phyloP scores from a whole-genome alignment of 64 coral and sea anemone species.

The Catalaphyllia jardinei region DNA sequence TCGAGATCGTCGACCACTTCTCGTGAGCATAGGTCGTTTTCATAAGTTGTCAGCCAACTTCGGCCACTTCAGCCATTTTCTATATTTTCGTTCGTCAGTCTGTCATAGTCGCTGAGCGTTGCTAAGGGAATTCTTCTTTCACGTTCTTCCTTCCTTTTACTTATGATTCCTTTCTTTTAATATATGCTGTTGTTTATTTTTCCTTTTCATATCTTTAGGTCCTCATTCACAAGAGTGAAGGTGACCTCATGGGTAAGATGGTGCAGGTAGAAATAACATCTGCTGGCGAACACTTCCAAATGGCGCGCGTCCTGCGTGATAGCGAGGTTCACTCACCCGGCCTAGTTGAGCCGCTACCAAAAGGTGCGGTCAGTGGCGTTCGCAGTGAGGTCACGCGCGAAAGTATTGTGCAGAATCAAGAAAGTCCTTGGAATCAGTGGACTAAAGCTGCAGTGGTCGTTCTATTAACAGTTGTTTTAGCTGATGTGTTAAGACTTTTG shows the following conservation, averaged over 20 bases:
- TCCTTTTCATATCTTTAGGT: slow-evolving; percentile 55
- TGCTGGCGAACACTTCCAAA: slow-evolving; percentile 89
- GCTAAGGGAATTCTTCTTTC: too few species aligned
- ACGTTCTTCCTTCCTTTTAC: too few species aligned
- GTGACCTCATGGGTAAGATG: slow-evolving; percentile 97
- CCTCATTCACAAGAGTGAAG: slow-evolving; percentile 92
- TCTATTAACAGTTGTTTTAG: slow-evolving; percentile 74
- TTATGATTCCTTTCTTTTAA: not conserved
- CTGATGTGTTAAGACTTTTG: slow-evolving; percentile 48
- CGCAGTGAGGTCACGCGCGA: not conserved
- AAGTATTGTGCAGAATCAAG: not conserved
- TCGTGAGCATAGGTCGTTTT: too few species aligned
- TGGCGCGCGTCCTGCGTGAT: slow-evolving; percentile 64
- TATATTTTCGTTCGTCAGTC: too few species aligned
- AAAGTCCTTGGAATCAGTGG: slow-evolving; percentile 41
- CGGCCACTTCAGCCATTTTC: too few species aligned
- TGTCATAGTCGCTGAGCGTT: too few species aligned
- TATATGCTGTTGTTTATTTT: not conserved
- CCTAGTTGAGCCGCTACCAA: slow-evolving; percentile 81
- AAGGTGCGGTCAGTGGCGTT: slow-evolving; percentile 91
- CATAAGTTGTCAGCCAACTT: too few species aligned
- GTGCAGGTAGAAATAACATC: slow-evolving; percentile 83
- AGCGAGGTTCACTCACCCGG: slow-evolving; percentile 73
- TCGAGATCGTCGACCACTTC: too few species aligned
- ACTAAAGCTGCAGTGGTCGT: slow-evolving; percentile 67